phyloP scores from a whole-genome alignment of 1,140 invertebrate genomes.

The Leptinotarsa undecemlineata region DNA sequence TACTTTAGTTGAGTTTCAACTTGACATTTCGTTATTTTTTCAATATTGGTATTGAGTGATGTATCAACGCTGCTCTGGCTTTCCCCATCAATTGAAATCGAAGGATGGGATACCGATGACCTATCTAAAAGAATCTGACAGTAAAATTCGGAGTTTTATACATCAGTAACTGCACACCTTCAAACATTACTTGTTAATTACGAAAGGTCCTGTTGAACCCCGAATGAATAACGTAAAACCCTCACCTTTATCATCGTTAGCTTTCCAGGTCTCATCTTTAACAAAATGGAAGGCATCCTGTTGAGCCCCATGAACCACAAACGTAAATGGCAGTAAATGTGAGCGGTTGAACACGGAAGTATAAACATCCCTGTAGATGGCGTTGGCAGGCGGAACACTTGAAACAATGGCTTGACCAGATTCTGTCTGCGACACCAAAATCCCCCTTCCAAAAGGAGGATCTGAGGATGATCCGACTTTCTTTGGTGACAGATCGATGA shows the following conservation, averaged over 20 bases:
- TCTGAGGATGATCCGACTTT: slow-evolving; percentile 77
- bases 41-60: no score
- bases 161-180: no score
- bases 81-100: no score
- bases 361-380: slow-evolving; percentile 89
- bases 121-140: no score
- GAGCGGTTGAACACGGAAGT: slow-evolving; percentile 93
- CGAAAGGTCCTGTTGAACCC: no score
- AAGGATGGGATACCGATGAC: no score
- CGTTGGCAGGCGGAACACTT: slow-evolving; percentile 82
- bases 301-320: slow-evolving; percentile 84
- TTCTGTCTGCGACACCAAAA: slow-evolving; percentile 79
- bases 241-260: slow-evolving; percentile 76
- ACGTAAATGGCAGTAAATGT: slow-evolving; percentile 83
- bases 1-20: no score
- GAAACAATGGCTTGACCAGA: slow-evolving; percentile 83
- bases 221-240: not conserved
- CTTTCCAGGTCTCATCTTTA: slow-evolving; percentile 86
- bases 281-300: slow-evolving; percentile 96
- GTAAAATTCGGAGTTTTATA: no score
- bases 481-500: slow-evolving; percentile 69
- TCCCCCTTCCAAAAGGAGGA: slow-evolving; percentile 88
- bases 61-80: no score
- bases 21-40: no score
- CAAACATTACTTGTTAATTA: no score